A percentile compares a stretch with the other conserved stretches of the same genome.
phyloP scores from a whole-genome alignment of 2,888 invertebrate species.

The Epistrophe grossulariae region DNA sequence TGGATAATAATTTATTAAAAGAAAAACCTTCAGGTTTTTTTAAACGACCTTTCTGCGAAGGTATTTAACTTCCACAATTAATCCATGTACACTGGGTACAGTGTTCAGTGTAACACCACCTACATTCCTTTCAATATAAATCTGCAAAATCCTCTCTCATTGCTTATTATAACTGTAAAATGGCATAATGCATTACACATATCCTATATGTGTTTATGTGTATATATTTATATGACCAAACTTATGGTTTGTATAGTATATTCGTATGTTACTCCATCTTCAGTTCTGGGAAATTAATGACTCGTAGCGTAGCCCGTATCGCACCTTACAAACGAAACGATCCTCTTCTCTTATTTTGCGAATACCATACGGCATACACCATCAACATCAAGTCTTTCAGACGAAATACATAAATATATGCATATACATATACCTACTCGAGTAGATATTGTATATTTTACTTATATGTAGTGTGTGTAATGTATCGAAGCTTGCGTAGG shows the following conservation, averaged over 20 bases:
- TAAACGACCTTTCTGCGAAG: conserved; percentile 29
- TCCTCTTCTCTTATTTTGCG: conserved; percentile 8
- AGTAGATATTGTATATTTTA: neutral
- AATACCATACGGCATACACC: too few relatives aligned
- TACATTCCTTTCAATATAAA: conserved; percentile 34
- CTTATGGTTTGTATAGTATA: neutral
- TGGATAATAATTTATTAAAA: conserved; percentile 26
- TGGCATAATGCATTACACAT: conserved; percentile 31
- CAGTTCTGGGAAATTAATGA: conserved; percentile 52
- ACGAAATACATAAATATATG: neutral
- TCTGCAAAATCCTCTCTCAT: conserved; percentile 32
- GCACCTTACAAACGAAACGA: conserved; percentile 59
- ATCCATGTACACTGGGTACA: conserved; percentile 33
- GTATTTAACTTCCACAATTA: conserved; percentile 55
- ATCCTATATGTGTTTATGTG: neutral
- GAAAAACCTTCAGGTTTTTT: conserved; percentile 17
- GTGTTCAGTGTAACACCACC: neutral
- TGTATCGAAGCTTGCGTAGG: conserved; percentile 57
- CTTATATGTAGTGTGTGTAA: neutral
- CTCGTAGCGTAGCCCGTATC: conserved; percentile 41
- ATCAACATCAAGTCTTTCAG: conserved; percentile 7
- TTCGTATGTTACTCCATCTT: conserved; percentile 43
- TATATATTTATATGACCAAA: conserved; percentile 5
- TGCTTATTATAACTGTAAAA: conserved; percentile 52
- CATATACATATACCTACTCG: too few relatives aligned